Base-by-base conservation (phyloP, 2,797 vertebrate genomes). In the Microhierax caerulescens region DNA sequence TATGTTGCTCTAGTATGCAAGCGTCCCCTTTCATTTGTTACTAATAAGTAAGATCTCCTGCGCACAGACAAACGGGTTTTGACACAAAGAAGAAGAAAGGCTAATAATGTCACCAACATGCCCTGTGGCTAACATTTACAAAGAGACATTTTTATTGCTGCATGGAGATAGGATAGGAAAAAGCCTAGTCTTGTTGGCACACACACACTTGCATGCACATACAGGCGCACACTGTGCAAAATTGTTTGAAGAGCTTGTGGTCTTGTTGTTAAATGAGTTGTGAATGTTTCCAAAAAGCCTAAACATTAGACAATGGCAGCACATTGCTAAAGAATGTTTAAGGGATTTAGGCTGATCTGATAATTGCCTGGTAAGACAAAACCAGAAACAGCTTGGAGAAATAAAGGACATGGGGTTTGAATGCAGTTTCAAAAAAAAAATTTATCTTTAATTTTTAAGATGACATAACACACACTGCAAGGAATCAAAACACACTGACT, bases 281-380 rank as follows among this genome's bases (percentile, higher is more conserved):
- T 63, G 81, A 93, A 65, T 63, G 78, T 91, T 93, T 95, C 90
- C 90, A 80, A 95, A 95, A 80, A 82, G 47, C n/a, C 57, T 43
- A 23, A 85, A 85, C 7, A 17, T 37, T 57, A 93, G 64, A 93
- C 75, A 89, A 96, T 83, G 72, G 94, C 84, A 91, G 81, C 93
- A 96, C 61, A 85, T 88, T 88, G 81, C 88, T 79, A 27, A 97
- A 89, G 92, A 97, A 95, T 81, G 64, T 47, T 75, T 37, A 88
- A 77, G 68, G 45, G 92, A 80, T 86, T 96, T 89, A 12, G 54
- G 64, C 69, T 72, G 90, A 94, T 94, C 90, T 88, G 85, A 90
- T 90, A 94, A 95, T 85, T 88, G 82, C 53, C 54, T 86, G 54
- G 59, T 85, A 72, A 84, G 47, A 84, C 61, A 74, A 96, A 89